These are phyloP conservation scores for Lepidurus couesii DNA, from an alignment of 1,140 invertebrate genomes.

Conservation along the genomic window DNA sequence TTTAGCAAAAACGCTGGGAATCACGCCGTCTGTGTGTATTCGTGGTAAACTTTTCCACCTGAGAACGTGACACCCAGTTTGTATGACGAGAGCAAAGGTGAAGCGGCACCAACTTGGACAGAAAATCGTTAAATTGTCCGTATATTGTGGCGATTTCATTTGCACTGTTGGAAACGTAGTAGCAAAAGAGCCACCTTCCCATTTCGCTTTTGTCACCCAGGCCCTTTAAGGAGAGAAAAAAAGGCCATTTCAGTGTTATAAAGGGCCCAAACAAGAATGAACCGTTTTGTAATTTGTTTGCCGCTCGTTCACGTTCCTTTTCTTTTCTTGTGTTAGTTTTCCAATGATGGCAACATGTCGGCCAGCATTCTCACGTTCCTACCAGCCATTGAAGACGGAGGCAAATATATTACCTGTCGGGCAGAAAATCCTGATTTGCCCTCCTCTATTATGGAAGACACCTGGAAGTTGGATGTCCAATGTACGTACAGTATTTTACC, in stretches of 20 bases:
- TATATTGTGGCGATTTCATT: background rate
- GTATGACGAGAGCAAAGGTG: background rate
- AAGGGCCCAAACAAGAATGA: background rate
- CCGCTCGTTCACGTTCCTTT: background rate
- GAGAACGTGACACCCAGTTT: background rate
- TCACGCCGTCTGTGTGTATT: background rate
- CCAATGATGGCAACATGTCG: slow-evolving; percentile 73
- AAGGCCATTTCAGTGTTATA: background rate
- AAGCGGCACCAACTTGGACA: background rate
- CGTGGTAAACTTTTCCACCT: too few species aligned
- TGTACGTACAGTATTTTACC: slow-evolving; percentile 47
- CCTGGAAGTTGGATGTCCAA: slow-evolving; percentile 54
- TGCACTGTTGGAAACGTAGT: too few species aligned
- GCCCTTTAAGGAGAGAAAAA: too few species aligned
- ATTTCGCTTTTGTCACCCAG: too few species aligned
- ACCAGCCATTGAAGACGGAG: slow-evolving; percentile 75
- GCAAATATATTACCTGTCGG: slow-evolving; percentile 71
- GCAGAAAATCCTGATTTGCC: slow-evolving; percentile 66
- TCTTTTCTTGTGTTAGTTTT: slow-evolving; percentile 53
- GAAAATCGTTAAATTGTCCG: background rate
- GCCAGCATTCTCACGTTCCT: slow-evolving; percentile 73
- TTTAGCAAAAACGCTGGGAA: background rate
- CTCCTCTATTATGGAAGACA: slow-evolving; percentile 71
- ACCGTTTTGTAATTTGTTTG: background rate
- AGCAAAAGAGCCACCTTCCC: too few species aligned